Conservation (phyloP, 2,888 invertebrate genomes). For the Drosophila macrospina region DNA sequence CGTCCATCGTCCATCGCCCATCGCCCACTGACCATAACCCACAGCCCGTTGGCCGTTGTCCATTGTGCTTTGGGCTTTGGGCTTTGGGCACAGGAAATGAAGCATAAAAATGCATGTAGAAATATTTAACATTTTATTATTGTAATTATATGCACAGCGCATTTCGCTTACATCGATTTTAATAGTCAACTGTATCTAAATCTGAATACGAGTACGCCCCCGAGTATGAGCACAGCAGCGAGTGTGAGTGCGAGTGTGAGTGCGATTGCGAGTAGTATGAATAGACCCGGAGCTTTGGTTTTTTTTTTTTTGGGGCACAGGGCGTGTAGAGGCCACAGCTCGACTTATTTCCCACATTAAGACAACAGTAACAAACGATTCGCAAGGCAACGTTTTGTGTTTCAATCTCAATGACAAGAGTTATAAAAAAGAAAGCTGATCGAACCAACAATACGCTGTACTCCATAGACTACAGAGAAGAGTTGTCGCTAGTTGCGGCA, state of each 20-base stretch:
- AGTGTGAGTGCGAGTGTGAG: constrained; percentile 4
- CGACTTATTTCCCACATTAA: constrained; percentile 75
- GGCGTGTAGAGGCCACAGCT: constrained; percentile 50
- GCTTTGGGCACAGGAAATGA: constrained; percentile 68
- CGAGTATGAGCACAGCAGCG: constrained; percentile 11
- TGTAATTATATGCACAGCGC: constrained; percentile 68
- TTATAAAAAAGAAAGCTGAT: constrained; percentile 23
- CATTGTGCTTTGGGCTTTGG: constrained; percentile 17
- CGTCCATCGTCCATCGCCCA: constrained; percentile 22
- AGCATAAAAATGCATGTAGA: constrained; percentile 73
- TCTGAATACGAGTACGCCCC: constrained; percentile 43
- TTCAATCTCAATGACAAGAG: constrained; percentile 45
- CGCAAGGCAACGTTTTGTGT: constrained; percentile 52
- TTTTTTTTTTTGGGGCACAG: constrained; percentile 48
- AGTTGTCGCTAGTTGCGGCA: not conserved
- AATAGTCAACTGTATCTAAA: constrained; percentile 69
- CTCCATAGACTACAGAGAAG: not conserved
- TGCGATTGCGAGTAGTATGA: constrained; percentile 12
- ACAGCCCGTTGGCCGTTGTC: constrained; percentile 26
- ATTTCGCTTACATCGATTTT: constrained; percentile 67
- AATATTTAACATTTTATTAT: constrained; percentile 64
- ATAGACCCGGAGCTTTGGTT: constrained; percentile 22
- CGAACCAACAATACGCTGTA: constrained; percentile 39
- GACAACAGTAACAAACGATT: constrained; percentile 54
- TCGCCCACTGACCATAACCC: constrained; percentile 1